Evolutionary conservation across 1,140 invertebrate species (phyloP).

Genomic region (Drosophila pachea): DNA sequence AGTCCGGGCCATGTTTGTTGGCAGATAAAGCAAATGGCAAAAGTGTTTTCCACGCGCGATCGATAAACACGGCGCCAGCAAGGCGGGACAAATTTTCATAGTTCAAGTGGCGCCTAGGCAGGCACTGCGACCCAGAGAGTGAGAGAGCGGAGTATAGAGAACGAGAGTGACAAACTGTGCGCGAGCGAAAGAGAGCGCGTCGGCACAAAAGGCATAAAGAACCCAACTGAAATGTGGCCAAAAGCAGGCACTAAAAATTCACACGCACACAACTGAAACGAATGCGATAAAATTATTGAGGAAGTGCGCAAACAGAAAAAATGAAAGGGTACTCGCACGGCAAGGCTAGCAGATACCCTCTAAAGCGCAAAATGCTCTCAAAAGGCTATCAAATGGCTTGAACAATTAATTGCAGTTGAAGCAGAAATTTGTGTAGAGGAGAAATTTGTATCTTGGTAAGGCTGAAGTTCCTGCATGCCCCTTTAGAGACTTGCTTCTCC

Average conservation of each 20-base stretch:
- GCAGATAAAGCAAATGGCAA: constrained; percentile 75
- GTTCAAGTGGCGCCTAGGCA: constrained; percentile 78
- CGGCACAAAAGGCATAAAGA: constrained; percentile 1
- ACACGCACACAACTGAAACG: constrained; percentile 43
- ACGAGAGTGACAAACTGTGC: not conserved
- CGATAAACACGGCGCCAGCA: constrained; percentile 75
- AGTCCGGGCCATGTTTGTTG: constrained; percentile 67
- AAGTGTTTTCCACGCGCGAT: constrained; percentile 76
- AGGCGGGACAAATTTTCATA: constrained; percentile 78
- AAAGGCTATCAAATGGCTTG: too few species aligned
- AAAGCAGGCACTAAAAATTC: constrained; percentile 71
- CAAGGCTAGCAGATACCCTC: not conserved
- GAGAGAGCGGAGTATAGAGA: not conserved
- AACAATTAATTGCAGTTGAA: not conserved
- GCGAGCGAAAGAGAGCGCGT: not conserved
- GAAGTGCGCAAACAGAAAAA: constrained; percentile 62
- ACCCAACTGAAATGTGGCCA: constrained; percentile 60
- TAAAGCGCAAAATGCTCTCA: too few species aligned
- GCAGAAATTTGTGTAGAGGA: too few species aligned
- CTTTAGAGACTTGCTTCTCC: too few species aligned
- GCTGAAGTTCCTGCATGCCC: too few species aligned
- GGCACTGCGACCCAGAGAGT: constrained; percentile 13
- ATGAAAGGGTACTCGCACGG: not conserved
- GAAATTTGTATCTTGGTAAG: too few species aligned
- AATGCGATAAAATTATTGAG: constrained; percentile 76